Evolutionary conservation across 2,113 vertebrate genomes (phyloP).

Genomic region (Dasypus novemcinctus): DNA sequence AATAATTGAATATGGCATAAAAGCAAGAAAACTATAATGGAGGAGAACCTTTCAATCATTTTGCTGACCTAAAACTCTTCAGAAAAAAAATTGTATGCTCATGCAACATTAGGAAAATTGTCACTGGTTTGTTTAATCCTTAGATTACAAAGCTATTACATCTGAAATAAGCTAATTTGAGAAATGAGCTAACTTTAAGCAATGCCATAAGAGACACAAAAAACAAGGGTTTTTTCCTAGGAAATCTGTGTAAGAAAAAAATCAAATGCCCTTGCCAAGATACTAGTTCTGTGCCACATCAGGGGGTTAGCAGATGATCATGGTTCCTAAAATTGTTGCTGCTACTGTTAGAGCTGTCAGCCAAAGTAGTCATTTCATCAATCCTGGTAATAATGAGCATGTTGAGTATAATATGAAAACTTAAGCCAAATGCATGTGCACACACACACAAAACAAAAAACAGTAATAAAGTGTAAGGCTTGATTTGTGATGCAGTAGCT

Average conservation of each 20-base stretch:
- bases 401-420: not conserved
- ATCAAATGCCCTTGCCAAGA: not conserved
- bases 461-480: not conserved
- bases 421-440: not conserved
- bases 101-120: not conserved
- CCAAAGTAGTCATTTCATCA: not conserved
- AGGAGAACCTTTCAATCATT: conserved; percentile 20
- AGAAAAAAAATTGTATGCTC: not conserved
- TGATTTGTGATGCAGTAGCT: not conserved
- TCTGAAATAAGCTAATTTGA: conserved; percentile 46
- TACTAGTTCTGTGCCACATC: not conserved
- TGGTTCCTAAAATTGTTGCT: not conserved
- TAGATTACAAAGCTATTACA: not conserved
- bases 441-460: not conserved
- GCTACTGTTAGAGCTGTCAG: not conserved
- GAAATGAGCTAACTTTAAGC: conserved; percentile 40
- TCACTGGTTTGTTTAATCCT: conserved; percentile 17
- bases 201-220: not conserved
- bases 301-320: not conserved
- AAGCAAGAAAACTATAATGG: not conserved
- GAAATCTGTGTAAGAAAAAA: conserved; percentile 16
- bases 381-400: not conserved
- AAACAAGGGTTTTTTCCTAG: not conserved
- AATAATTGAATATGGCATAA: not conserved
- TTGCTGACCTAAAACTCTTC: not conserved